These are phyloP conservation scores for Drosophila cognata DNA, from an alignment of 2,888 invertebrate species.

Conservation along the genomic window DNA sequence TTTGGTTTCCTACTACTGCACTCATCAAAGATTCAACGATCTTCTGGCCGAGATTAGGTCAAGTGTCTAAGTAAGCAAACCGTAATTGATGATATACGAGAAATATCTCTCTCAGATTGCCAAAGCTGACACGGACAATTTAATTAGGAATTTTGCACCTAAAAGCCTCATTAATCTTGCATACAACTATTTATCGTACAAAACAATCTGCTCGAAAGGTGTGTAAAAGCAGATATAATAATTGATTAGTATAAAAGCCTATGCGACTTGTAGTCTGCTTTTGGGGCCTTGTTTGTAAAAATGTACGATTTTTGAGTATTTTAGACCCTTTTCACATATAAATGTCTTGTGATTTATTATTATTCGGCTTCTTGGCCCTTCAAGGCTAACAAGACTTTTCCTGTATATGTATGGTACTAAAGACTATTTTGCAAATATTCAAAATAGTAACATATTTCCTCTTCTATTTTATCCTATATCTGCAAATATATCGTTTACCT, in stretches of 20 bases:
- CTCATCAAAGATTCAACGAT: conserved; percentile 70
- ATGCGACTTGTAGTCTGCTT: background rate
- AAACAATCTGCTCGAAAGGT: background rate
- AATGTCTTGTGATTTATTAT: background rate
- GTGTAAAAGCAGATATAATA: background rate
- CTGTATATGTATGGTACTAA: background rate
- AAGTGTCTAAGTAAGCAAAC: conserved; percentile 46
- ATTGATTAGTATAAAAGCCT: background rate
- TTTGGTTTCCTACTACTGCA: conserved; percentile 29
- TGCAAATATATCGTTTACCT: background rate
- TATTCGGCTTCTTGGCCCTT: background rate
- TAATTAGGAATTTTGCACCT: conserved; percentile 38
- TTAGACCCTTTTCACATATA: background rate
- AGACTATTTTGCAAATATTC: background rate
- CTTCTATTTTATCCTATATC: background rate
- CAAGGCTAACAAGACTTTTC: background rate
- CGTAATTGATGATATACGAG: conserved; percentile 58
- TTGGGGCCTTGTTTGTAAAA: background rate
- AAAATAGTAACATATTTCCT: background rate
- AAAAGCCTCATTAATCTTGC: conserved; percentile 47
- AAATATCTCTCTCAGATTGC: conserved; percentile 6
- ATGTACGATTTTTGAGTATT: background rate
- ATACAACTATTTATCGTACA: conserved; percentile 1
- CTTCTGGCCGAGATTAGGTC: conserved; percentile 42
- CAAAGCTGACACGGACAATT: conserved; percentile 36